Base-by-base conservation (phyloP, 2,888 invertebrate genomes). In the Pasiphila rectangulata region DNA sequence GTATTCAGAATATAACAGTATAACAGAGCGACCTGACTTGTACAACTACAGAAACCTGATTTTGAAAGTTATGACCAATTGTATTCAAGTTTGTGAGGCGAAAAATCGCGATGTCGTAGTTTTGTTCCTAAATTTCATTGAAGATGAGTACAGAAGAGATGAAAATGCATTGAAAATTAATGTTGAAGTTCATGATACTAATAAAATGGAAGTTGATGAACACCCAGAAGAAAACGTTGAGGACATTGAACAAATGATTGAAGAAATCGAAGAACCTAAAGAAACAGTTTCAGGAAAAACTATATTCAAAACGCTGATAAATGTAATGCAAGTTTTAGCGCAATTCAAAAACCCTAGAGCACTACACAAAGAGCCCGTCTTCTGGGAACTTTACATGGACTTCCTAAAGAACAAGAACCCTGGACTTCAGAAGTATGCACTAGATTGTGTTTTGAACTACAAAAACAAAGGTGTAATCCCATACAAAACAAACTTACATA, bases 391-490 rank as follows among this genome's bases (percentile, higher is more conserved):
- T n/a, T 95, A 93, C 65, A 90, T 93, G 70, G 94, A 97, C 69
- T 90, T 98, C 39, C 75, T 99, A 4, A 92, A 93, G 34, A 93
- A 96, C 51, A 93, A 93, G 64, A 94, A 95, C 76, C 79, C 93
- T 0, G 92, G 92, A 0, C 87, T 98, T 3, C 98, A 98, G 77
- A 96, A 94, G 74, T 90, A 92, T 39, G 95, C 98, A 0, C 80
- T 99, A 25, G 94, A 95, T 67, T 98, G 98, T 72, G 79, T 99
- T 1, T 84, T 96, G 62, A 93, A 95, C 0, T 98, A 98, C 77
- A 96, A 95, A 72, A 91, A 93, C 56, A 95, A 95, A 69, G 93
- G 92, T 66, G 71, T 98, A 4, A 72, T 86, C 0, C 93, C 95
- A 0, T 98, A 98, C 71, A 95, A 94, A 72, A 93, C 92, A 25